These are phyloP conservation scores for Argynnis bischoffii DNA, from an alignment of 2,888 invertebrate species.

Conservation along the genomic window DNA sequence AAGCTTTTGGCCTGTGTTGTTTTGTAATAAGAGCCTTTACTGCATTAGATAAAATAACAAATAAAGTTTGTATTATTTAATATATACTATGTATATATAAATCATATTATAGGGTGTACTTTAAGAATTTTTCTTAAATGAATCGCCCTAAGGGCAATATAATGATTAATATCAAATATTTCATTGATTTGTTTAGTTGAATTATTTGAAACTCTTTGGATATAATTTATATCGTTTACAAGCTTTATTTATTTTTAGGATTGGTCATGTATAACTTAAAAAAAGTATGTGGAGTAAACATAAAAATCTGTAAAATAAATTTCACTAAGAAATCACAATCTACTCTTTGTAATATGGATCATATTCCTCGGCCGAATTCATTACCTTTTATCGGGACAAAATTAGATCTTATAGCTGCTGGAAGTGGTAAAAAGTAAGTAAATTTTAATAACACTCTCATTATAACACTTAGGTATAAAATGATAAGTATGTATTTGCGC, in stretches of 20 bases:
- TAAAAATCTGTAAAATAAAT: slow-evolving; percentile 18
- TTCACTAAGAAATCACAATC: slow-evolving; percentile 16
- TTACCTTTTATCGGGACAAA: slow-evolving; percentile 81
- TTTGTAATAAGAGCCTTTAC: slow-evolving; percentile 23
- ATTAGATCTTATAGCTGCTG: slow-evolving; percentile 68
- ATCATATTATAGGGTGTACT: too few species aligned
- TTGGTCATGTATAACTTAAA: slow-evolving; percentile 6
- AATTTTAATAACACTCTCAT: background rate
- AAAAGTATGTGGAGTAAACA: slow-evolving; percentile 1
- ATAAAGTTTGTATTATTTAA: too few species aligned
- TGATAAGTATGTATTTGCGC: too few species aligned
- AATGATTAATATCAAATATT: too few species aligned
- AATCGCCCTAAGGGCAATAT: too few species aligned
- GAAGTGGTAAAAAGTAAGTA: slow-evolving; percentile 65
- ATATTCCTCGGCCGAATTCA: slow-evolving; percentile 76
- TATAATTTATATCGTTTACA: too few species aligned
- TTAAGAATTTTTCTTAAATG: too few species aligned
- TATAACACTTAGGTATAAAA: too few species aligned
- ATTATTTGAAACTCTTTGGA: too few species aligned
- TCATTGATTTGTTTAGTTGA: too few species aligned
- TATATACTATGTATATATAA: too few species aligned
- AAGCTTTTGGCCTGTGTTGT: slow-evolving; percentile 33
- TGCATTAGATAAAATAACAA: background rate
- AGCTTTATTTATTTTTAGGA: too few species aligned
- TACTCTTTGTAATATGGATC: slow-evolving; percentile 49